phyloP scores from a whole-genome alignment of 2,797 vertebrate genomes.

The Antennarius maculatus region DNA sequence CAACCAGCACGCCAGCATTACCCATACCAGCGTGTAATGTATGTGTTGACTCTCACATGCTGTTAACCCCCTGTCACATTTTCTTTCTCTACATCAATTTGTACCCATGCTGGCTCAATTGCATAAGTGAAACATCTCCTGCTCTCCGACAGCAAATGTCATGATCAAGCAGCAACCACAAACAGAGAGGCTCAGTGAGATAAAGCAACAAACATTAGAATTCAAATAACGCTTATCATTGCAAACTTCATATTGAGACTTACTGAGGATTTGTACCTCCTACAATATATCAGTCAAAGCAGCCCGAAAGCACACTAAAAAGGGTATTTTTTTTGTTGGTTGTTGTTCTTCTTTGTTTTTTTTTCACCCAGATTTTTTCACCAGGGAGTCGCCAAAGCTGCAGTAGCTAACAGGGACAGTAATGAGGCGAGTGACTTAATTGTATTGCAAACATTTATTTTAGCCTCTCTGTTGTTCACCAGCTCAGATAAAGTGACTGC shows the following conservation, averaged over 20 bases:
- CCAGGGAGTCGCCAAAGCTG: conserved; percentile 16
- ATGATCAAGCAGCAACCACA: background rate
- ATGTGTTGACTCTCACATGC: conserved; percentile 34
- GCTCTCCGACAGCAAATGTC: conserved; percentile 26
- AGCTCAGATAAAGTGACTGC: conserved; percentile 44
- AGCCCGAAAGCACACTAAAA: conserved; percentile 19
- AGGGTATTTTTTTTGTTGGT: background rate
- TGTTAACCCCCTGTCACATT: conserved; percentile 7
- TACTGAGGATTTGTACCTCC: conserved; percentile 7
- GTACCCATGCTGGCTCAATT: conserved; percentile 26
- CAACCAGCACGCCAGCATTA: conserved; percentile 13
- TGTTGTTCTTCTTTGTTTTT: conserved; percentile 9
- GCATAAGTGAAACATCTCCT: conserved; percentile 14
- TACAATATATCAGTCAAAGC: conserved; percentile 21
- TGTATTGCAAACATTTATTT: conserved; percentile 55
- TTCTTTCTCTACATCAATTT: conserved; percentile 23
- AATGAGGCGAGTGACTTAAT: conserved; percentile 48
- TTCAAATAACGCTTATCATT: background rate
- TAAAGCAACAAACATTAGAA: conserved; percentile 7
- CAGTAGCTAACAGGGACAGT: conserved; percentile 24
- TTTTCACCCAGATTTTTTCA: conserved; percentile 19
- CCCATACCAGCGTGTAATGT: conserved; percentile 19
- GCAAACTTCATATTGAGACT: conserved; percentile 14
- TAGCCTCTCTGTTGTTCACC: conserved; percentile 40
- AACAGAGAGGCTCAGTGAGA: background rate